Evolutionary conservation across 2,113 vertebrate genomes (phyloP).

Genomic region (Suricata suricatta): DNA sequence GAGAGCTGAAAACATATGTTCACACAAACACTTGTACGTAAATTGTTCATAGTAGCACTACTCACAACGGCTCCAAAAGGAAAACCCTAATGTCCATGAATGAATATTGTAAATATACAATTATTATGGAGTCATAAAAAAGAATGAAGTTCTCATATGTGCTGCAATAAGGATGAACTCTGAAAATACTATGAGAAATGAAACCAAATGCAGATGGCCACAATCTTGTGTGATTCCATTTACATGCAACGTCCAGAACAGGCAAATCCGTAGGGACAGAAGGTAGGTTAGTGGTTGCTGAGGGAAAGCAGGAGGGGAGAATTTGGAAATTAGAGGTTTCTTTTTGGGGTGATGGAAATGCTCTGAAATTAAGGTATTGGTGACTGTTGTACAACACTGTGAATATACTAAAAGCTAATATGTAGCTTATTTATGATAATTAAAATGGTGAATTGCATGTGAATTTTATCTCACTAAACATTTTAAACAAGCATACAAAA

Average conservation of each 20-base stretch:
- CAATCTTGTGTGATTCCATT: background rate
- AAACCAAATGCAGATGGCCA: background rate
- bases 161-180: background rate
- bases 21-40: background rate
- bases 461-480: background rate
- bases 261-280: background rate
- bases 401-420: background rate
- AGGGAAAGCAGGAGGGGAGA: background rate
- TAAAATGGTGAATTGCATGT: background rate
- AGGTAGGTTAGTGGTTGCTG: background rate
- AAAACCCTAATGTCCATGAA: background rate
- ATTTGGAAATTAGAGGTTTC: background rate
- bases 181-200: background rate
- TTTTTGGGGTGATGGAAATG: background rate
- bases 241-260: background rate
- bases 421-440: background rate
- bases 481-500: background rate
- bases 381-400: background rate
- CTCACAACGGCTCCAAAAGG: background rate
- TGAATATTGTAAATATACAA: no score
- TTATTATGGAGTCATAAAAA: background rate
- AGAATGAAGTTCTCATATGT: background rate
- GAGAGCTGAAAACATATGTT: background rate
- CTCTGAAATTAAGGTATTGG: background rate
- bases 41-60: background rate